A percentile compares a stretch with the other conserved stretches of the same genome.
Evolutionary conservation across 1,140 invertebrate genomes (phyloP).

Genomic region (Drosophila melanica): DNA sequence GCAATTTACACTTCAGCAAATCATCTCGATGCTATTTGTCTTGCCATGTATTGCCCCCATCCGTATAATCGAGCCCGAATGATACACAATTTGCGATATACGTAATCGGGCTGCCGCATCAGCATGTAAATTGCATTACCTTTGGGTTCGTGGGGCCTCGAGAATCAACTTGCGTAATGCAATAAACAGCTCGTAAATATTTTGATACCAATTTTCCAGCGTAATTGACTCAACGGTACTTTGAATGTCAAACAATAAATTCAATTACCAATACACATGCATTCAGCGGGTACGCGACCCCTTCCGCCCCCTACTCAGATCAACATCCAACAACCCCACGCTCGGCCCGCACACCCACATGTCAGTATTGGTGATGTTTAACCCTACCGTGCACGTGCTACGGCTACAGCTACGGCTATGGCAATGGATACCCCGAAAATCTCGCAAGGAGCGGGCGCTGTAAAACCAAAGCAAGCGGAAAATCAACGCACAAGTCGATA

Average conservation of each 20-base stretch:
- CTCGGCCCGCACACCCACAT: slow-evolving; percentile 14
- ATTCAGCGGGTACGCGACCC: slow-evolving; percentile 7
- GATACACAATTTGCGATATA: slow-evolving; percentile 47
- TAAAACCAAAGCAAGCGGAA: slow-evolving; percentile 77
- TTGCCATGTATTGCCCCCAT: slow-evolving; percentile 27
- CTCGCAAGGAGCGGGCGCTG: slow-evolving; percentile 47
- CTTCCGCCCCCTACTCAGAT: not conserved
- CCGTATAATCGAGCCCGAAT: slow-evolving; percentile 16
- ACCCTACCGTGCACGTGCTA: slow-evolving; percentile 69
- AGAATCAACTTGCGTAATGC: slow-evolving; percentile 72
- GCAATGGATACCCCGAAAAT: slow-evolving; percentile 54
- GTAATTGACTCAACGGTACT: slow-evolving; percentile 80
- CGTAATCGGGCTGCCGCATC: slow-evolving; percentile 52
- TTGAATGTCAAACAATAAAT: slow-evolving; percentile 82
- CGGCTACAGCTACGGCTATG: slow-evolving; percentile 19
- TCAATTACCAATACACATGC: slow-evolving; percentile 79
- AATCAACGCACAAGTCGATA: slow-evolving; percentile 77
- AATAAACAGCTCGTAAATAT: slow-evolving; percentile 83
- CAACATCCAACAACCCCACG: not conserved
- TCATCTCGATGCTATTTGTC: slow-evolving; percentile 41
- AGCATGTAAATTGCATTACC: slow-evolving; percentile 78
- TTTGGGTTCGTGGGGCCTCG: slow-evolving; percentile 31
- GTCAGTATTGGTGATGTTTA: slow-evolving; percentile 53
- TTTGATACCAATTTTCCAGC: slow-evolving; percentile 81
- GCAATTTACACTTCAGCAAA: slow-evolving; percentile 62